Percentiles rank a stretch among this genome's conserved stretches.
Conservation (phyloP, 1,140 invertebrate genomes). For the Hycleus phaleratus region DNA sequence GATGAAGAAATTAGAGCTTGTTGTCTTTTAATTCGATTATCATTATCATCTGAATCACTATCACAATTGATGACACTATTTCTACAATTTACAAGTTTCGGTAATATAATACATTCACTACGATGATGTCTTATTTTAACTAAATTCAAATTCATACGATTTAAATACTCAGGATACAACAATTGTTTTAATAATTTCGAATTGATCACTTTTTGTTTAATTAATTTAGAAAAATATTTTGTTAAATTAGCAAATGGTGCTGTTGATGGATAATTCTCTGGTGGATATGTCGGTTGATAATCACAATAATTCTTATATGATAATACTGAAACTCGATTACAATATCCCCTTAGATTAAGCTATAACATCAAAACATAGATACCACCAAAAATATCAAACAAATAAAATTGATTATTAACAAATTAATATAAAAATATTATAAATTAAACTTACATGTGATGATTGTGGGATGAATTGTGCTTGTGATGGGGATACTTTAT, state of each 20-base stretch:
- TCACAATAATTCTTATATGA: slow-evolving; percentile 42
- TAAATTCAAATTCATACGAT: slow-evolving; percentile 44
- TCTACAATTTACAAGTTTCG: slow-evolving; percentile 44
- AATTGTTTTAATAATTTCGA: slow-evolving; percentile 63
- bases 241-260: slow-evolving; percentile 64
- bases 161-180: slow-evolving; percentile 56
- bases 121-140: slow-evolving; percentile 48
- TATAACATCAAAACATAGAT: slow-evolving; percentile 29
- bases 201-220: slow-evolving; percentile 62
- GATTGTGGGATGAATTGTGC: slow-evolving; percentile 42
- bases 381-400: neutral
- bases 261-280: slow-evolving; percentile 54
- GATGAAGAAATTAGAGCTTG: slow-evolving; percentile 47
- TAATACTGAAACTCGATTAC: slow-evolving; percentile 44
- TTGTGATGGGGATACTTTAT: slow-evolving; percentile 37
- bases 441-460: slow-evolving; percentile 47
- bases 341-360: slow-evolving; percentile 46
- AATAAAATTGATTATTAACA: too few relatives aligned
- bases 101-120: slow-evolving; percentile 47
- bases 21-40: slow-evolving; percentile 44
- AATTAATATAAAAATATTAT: too few relatives aligned
- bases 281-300: slow-evolving; percentile 52
- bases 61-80: slow-evolving; percentile 47
- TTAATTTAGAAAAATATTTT: slow-evolving; percentile 63
- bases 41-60: slow-evolving; percentile 41